phyloP scores from a whole-genome alignment of 2,888 invertebrate species.

The Anarsia innoxiella region DNA sequence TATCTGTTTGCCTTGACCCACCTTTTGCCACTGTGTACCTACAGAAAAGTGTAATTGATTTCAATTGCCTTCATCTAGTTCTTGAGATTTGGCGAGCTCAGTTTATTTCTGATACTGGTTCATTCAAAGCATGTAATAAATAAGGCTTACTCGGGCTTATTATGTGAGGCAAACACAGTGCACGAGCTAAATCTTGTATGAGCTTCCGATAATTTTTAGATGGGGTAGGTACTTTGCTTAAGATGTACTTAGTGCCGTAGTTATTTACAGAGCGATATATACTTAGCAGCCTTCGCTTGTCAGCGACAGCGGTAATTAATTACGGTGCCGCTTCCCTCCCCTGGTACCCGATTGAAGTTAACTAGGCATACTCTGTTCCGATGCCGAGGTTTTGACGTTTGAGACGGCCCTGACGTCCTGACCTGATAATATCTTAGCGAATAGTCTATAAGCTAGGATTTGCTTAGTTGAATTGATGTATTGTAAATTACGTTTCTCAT shows the following conservation, averaged over 20 bases:
- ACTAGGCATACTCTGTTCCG: slow-evolving; percentile 51
- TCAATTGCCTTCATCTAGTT: slow-evolving; percentile 20
- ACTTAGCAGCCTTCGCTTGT: slow-evolving; percentile 55
- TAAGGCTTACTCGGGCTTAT: slow-evolving; percentile 11
- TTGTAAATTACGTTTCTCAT: too few relatives aligned
- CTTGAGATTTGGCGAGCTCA: slow-evolving; percentile 5
- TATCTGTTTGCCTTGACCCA: slow-evolving; percentile 29
- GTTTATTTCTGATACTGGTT: slow-evolving; percentile 1
- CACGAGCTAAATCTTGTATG: slow-evolving; percentile 5
- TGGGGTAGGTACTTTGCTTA: slow-evolving; percentile 16
- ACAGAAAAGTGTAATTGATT: slow-evolving; percentile 35
- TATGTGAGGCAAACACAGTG: background rate
- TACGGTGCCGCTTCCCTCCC: slow-evolving; percentile 43
- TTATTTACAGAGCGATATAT: slow-evolving; percentile 50
- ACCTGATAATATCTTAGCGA: too few relatives aligned
- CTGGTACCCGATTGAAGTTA: slow-evolving; percentile 52
- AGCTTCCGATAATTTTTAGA: slow-evolving; percentile 20
- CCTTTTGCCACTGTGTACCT: slow-evolving; percentile 23
- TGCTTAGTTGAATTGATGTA: too few relatives aligned
- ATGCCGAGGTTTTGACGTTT: slow-evolving; percentile 48
- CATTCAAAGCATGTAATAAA: slow-evolving; percentile 10
- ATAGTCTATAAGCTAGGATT: too few relatives aligned
- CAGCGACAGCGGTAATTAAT: slow-evolving; percentile 67
- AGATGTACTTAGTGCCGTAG: slow-evolving; percentile 21
- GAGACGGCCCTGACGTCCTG: slow-evolving; percentile 29